These are phyloP conservation scores for Clunio marinus DNA, from an alignment of 2,888 invertebrate species.

Conservation along the genomic window DNA sequence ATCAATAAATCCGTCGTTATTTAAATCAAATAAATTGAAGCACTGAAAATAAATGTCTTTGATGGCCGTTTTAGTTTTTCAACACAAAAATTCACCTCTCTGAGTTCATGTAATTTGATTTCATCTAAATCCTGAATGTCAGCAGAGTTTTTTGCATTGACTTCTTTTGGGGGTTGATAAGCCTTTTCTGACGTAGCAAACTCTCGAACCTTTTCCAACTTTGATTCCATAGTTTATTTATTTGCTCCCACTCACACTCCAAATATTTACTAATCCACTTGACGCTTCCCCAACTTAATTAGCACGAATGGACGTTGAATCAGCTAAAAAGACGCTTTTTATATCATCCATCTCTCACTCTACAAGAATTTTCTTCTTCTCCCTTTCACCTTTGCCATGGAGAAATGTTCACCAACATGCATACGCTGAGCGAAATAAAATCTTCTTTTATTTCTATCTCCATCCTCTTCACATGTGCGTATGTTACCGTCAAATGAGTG, in stretches of 20 bases:
- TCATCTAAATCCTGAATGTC: conserved; percentile 58
- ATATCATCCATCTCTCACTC: conserved; percentile 9
- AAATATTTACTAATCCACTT: conserved; percentile 10
- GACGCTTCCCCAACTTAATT: conserved; percentile 20
- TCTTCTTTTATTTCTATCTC: too few relatives aligned
- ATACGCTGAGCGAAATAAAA: too few relatives aligned
- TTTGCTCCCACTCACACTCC: background rate
- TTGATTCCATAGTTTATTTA: background rate
- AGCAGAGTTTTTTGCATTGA: conserved; percentile 49
- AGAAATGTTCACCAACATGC: too few relatives aligned
- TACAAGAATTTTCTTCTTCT: background rate
- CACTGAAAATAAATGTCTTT: conserved; percentile 51
- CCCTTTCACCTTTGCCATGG: conserved; percentile 11
- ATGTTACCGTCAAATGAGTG: too few relatives aligned
- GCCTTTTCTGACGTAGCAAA: conserved; percentile 40
- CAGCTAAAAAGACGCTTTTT: background rate
- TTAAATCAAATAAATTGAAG: conserved; percentile 61
- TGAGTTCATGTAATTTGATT: conserved; percentile 59
- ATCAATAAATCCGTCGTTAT: conserved; percentile 63
- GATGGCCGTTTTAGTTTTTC: background rate
- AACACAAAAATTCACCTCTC: conserved; percentile 53
- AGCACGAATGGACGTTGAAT: conserved; percentile 15
- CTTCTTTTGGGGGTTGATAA: conserved; percentile 47
- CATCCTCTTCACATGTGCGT: too few relatives aligned
- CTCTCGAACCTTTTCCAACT: conserved; percentile 21